Evolutionary conservation across 2,797 vertebrate species (phyloP), one percentile per base, ranked within the genome.

Genomic region (Apogon hyalosoma): DNA sequence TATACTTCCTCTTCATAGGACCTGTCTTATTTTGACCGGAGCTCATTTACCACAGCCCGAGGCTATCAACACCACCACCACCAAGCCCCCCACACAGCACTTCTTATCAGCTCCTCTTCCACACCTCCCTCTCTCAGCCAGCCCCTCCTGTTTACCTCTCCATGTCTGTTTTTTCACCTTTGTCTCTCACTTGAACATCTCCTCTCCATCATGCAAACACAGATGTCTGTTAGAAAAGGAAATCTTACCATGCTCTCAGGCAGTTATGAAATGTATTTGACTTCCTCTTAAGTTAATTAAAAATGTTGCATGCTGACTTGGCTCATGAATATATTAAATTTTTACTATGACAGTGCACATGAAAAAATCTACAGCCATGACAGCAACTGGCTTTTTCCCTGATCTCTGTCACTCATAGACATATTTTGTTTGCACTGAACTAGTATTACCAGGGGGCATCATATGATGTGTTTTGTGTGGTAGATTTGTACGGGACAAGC

Each of bases 1-100:
- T 45, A 74, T 73, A 61, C 21, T 49, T 67, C 41, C 41, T 63
- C 42, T 47, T 75, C 75, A 52, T 61, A 69, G 42, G 21, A 73
- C 46, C 68, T 69, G 76, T 77, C 77, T 62, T 76, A 73, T 79
- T 86, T 82, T 83, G 73, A 84, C 75, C 49, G 31, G 58, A 80
- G 69, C 76, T 80, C 73, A 89, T 86, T 87, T 78, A 78, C 61
- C 48, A 50, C 52, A 58, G 73, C 83, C 81, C 41, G 45, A 67
- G 77, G 77, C 75, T 56, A 78, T 83, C 58, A 62, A 64, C 75
- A 58, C 50, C 47, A 13, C 41, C 31, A 45, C 18, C 52, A 4
- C 15, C 8, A 4, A 38, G 9, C 36, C 13, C 55, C 13, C 16
- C 74, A 45, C 46, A 55, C 64, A 28, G 24, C 9, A 0, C 54